Conservation (phyloP, 2,113 vertebrate genomes). For the Cryptomyrus ogoouensis region DNA sequence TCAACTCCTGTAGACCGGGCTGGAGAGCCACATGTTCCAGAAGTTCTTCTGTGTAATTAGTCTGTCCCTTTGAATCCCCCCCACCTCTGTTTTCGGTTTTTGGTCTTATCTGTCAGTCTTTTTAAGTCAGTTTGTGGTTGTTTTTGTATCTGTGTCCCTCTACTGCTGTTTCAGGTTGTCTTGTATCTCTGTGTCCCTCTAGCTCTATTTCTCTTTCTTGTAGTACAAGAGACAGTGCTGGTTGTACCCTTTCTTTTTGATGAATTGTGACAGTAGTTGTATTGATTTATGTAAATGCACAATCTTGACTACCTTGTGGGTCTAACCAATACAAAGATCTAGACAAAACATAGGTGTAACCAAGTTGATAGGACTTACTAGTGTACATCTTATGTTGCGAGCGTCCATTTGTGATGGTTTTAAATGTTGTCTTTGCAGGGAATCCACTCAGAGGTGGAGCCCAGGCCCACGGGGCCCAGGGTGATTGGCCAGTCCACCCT, state of each 20-base stretch:
- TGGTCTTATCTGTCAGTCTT: no score
- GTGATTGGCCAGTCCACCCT: conserved; percentile 39
- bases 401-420: neutral
- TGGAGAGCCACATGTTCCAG: neutral
- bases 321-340: neutral
- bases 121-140: no score
- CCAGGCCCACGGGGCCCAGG: conserved; percentile 22
- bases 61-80: neutral
- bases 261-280: neutral
- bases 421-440: conserved; percentile 32
- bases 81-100: no score
- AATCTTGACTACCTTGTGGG: neutral
- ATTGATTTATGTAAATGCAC: neutral
- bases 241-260: neutral
- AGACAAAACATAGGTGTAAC: neutral
- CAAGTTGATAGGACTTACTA: neutral
- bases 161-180: neutral
- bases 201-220: neutral
- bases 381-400: neutral
- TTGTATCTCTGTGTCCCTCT: neutral
- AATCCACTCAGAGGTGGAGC: conserved; percentile 24
- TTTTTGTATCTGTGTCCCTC: neutral
- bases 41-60: neutral
- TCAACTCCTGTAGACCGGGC: neutral
- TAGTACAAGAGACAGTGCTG: neutral